phyloP scores from a whole-genome alignment of 2,797 vertebrate species.

The Crocodylus rhombifer region DNA sequence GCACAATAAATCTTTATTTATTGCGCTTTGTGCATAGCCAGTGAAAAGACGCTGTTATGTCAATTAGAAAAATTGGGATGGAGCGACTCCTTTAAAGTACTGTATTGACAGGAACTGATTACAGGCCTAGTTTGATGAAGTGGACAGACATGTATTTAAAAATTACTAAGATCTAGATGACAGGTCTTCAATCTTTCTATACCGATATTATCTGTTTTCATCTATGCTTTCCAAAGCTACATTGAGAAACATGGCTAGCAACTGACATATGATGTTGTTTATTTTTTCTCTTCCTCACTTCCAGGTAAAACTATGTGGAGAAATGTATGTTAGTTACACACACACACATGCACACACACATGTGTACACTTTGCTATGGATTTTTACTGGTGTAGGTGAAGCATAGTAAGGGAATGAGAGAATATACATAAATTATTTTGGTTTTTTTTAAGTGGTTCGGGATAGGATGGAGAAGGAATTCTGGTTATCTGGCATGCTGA shows the following conservation, averaged over 20 bases:
- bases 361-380: background rate
- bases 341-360: background rate
- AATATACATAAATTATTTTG: background rate
- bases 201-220: background rate
- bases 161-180: background rate
- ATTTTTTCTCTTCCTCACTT: background rate
- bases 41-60: background rate
- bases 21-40: background rate
- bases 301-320: background rate
- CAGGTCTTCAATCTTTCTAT: background rate
- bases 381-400: background rate
- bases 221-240: background rate
- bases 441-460: background rate
- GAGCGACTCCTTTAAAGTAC: background rate
- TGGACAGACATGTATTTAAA: background rate
- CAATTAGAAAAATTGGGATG: background rate
- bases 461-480: background rate
- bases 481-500: background rate
- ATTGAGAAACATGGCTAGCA: background rate
- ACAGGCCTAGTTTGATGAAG: background rate
- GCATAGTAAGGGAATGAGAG: background rate
- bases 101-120: background rate
- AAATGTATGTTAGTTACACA: background rate
- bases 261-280: background rate
- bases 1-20: background rate